A percentile compares a stretch with the other conserved stretches of the same genome.
These are phyloP conservation scores for Holacanthus passer DNA, from an alignment of 2,113 vertebrate species.

Conservation along the genomic window DNA sequence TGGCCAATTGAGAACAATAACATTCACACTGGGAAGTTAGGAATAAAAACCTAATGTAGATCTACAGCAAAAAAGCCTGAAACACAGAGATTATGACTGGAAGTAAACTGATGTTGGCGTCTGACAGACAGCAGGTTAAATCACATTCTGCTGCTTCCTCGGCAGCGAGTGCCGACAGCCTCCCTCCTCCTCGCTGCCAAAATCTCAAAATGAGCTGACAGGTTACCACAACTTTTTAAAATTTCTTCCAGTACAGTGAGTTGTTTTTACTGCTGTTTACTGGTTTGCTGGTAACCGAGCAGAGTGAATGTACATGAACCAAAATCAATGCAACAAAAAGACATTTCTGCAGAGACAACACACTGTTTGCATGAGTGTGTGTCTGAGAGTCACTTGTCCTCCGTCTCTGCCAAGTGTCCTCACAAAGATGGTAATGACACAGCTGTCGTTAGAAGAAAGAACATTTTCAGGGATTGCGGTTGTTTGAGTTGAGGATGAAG, in stretches of 20 bases:
- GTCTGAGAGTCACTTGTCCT: conserved; percentile 1
- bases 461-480: background rate
- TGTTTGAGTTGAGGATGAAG: background rate
- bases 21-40: background rate
- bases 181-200: conserved; percentile 14
- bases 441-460: conserved; percentile 22
- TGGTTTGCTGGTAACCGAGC: conserved; percentile 40
- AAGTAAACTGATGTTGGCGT: conserved; percentile 20
- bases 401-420: background rate
- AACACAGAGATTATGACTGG: background rate
- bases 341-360: conserved; percentile 26
- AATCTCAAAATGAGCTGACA: conserved; percentile 52
- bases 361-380: conserved; percentile 13
- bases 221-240: conserved; percentile 29
- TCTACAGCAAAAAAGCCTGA: background rate
- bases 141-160: conserved; percentile 26
- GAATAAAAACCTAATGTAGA: background rate
- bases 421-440: background rate
- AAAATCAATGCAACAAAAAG: conserved; percentile 23
- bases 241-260: conserved; percentile 6
- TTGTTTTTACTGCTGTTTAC: conserved; percentile 38
- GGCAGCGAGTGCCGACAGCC: conserved; percentile 6
- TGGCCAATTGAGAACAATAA: background rate
- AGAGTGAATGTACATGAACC: conserved; percentile 21
- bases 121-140: conserved; percentile 33